Evolutionary conservation across 2,113 vertebrate species (phyloP).

Genomic region (Heloderma charlesbogerti): DNA sequence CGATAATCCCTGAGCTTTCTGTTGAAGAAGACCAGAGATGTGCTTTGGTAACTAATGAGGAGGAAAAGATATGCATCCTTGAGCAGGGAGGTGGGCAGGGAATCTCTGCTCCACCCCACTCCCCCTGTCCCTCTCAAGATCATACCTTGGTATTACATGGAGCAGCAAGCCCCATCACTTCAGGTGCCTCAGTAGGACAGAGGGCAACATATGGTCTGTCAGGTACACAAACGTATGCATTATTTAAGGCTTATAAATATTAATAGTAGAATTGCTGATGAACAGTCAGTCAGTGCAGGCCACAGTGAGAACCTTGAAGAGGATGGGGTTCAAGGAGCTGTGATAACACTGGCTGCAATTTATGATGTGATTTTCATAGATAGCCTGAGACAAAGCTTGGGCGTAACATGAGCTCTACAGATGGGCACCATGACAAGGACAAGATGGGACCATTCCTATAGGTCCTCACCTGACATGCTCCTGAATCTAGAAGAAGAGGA

Average conservation of each 20-base stretch:
- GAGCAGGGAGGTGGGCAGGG: not conserved
- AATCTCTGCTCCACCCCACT: not conserved
- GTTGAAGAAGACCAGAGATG: conserved; percentile 52
- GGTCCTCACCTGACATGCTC: not conserved
- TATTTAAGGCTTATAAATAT: conserved; percentile 67
- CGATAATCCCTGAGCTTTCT: conserved; percentile 44
- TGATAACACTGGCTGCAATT: not conserved
- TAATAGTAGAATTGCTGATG: conserved; percentile 38
- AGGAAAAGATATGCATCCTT: not conserved
- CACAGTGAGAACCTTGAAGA: not conserved
- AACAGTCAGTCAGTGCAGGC: conserved; percentile 10
- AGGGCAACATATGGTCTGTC: conserved; percentile 59
- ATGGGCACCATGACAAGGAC: accelerated
- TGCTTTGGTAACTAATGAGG: conserved; percentile 66
- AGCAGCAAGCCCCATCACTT: not conserved
- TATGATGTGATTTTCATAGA: not conserved
- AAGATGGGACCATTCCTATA: not conserved
- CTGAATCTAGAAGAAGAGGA: not conserved
- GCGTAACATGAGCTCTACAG: not conserved
- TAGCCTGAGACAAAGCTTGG: not conserved
- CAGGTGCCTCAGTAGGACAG: conserved; percentile 26
- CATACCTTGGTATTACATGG: accelerated
- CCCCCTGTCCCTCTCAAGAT: conserved; percentile 28
- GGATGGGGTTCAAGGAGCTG: not conserved
- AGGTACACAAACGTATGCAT: conserved; percentile 57